These are phyloP conservation scores for Trogon surrucura DNA, from an alignment of 2,113 vertebrate species.

Conservation along the genomic window DNA sequence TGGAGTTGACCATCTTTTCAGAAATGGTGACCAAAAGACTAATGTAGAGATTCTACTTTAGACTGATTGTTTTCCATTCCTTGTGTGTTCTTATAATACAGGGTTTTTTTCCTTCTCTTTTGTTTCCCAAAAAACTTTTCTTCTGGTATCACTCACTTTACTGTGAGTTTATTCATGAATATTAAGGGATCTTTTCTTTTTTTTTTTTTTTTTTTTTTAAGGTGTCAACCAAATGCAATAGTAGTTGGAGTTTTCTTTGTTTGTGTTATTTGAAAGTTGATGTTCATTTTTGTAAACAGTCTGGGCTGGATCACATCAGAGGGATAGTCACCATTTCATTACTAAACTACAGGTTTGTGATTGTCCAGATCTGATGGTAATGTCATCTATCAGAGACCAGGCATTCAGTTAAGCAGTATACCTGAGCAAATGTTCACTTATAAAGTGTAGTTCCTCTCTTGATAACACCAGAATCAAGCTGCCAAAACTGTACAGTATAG, in stretches of 20 bases:
- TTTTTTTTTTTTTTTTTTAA: too few species aligned
- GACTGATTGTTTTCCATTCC: not conserved
- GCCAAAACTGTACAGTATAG: not conserved
- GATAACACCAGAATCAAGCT: not conserved
- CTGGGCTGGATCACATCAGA: not conserved
- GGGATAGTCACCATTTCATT: not conserved
- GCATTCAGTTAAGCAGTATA: not conserved
- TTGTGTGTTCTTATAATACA: not conserved
- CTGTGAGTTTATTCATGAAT: not conserved
- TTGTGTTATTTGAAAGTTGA: not conserved
- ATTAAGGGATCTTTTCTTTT: rapidly evolving
- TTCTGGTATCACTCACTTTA: not conserved
- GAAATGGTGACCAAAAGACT: not conserved
- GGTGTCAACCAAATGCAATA: not conserved
- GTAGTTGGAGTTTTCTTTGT: rapidly evolving
- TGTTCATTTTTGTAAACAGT: rapidly evolving
- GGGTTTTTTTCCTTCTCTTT: not conserved
- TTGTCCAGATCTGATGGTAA: not conserved
- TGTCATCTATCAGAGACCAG: not conserved
- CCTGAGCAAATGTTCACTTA: not conserved
- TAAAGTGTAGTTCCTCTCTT: not conserved
- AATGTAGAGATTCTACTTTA: rapidly evolving
- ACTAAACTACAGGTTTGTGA: not conserved
- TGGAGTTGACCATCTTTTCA: not conserved
- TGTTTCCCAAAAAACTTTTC: not conserved